Percentiles rank a stretch among this genome's conserved stretches.
These are phyloP conservation scores for Poecilia velifera DNA, from an alignment of 2,797 vertebrate species.

Conservation along the genomic window DNA sequence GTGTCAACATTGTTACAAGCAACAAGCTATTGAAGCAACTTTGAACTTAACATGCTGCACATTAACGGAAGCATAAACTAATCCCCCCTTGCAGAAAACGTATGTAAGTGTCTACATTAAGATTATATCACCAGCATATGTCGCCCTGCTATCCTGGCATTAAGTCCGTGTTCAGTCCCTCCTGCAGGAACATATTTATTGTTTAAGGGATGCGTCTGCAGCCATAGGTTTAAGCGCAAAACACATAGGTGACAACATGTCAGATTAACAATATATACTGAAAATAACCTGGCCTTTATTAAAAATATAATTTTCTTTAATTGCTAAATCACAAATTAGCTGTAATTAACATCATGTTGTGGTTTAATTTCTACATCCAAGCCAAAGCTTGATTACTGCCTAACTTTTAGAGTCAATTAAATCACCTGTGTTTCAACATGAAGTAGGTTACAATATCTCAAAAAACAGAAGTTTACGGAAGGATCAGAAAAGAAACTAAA, in stretches of 20 bases:
- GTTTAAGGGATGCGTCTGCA: conserved; percentile 23
- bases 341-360: neutral
- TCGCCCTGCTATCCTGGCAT: conserved; percentile 46
- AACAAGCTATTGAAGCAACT: conserved; percentile 18
- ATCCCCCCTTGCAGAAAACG: conserved; percentile 56
- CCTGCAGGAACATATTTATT: conserved; percentile 24
- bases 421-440: neutral
- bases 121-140: conserved; percentile 68
- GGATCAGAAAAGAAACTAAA: neutral
- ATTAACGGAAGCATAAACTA: conserved; percentile 20
- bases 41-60: conserved; percentile 6
- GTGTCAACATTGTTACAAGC: conserved; percentile 23
- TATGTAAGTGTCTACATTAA: conserved; percentile 56
- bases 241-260: neutral
- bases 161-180: conserved; percentile 12
- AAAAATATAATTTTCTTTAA: neutral
- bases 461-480: neutral
- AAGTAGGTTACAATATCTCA: neutral
- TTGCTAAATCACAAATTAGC: neutral
- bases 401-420: neutral
- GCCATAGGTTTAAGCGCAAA: conserved; percentile 22
- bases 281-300: neutral
- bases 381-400: neutral
- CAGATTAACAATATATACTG: neutral
- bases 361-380: neutral